Evolutionary conservation across 2,113 vertebrate species (phyloP).

Genomic region (Trichechus manatus): DNA sequence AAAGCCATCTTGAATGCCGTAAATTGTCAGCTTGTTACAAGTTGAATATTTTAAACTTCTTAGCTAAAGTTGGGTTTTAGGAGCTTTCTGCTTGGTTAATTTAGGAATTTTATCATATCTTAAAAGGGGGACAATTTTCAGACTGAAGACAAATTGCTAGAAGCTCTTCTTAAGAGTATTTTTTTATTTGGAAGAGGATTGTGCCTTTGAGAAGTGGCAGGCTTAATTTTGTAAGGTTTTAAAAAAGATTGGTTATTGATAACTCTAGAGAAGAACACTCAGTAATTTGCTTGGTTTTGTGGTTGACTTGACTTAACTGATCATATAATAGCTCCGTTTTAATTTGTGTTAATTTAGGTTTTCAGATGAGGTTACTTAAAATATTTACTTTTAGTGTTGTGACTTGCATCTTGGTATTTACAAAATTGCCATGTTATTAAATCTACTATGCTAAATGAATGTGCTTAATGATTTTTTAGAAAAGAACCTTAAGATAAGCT

Average conservation of each 20-base stretch:
- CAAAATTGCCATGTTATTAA: slow-evolving; percentile 13
- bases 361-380: slow-evolving; percentile 28
- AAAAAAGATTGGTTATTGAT: slow-evolving; percentile 32
- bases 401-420: slow-evolving; percentile 53
- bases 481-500: background rate
- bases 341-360: slow-evolving; percentile 56
- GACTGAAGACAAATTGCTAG: slow-evolving; percentile 28
- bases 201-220: slow-evolving; percentile 32
- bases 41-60: slow-evolving; percentile 28
- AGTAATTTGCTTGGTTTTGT: slow-evolving; percentile 48
- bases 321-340: background rate
- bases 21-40: slow-evolving; percentile 53
- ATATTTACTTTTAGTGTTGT: slow-evolving; percentile 5
- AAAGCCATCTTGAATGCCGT: background rate
- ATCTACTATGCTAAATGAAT: background rate
- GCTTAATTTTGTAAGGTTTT: slow-evolving; percentile 42
- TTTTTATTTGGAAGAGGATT: slow-evolving; percentile 43
- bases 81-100: background rate
- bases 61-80: slow-evolving; percentile 48
- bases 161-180: slow-evolving; percentile 6
- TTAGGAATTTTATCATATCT: slow-evolving; percentile 44
- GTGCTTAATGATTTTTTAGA: slow-evolving; percentile 37
- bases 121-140: slow-evolving; percentile 30
- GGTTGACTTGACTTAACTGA: background rate
- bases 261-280: background rate